phyloP scores from a whole-genome alignment of 37 sponge, comb jelly and placozoan genomes.

The Ianthella basta region DNA sequence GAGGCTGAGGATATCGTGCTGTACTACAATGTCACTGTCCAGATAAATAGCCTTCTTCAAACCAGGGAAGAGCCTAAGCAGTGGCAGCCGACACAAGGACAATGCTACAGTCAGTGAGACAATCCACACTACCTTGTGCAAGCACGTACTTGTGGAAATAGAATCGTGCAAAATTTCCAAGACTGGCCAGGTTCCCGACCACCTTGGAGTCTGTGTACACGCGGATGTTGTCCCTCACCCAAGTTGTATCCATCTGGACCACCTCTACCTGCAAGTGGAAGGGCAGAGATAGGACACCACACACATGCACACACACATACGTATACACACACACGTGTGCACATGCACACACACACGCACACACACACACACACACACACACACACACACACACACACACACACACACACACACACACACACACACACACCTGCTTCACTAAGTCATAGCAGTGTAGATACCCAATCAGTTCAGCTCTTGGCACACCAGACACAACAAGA shows the following conservation, averaged over 20 bases:
- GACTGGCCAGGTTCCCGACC: slow-evolving; percentile 74
- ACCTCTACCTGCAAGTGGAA: background rate
- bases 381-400: background rate
- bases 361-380: slow-evolving; percentile 24
- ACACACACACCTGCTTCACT: background rate
- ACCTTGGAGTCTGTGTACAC: slow-evolving; percentile 10
- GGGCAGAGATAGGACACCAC: background rate
- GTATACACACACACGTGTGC: background rate
- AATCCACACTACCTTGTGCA: background rate
- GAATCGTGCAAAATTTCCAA: slow-evolving; percentile 72
- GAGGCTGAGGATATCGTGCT: background rate
- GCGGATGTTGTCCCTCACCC: slow-evolving; percentile 21
- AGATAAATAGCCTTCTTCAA: slow-evolving; percentile 30
- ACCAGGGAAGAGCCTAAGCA: slow-evolving; percentile 38
- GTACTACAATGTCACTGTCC: slow-evolving; percentile 23
- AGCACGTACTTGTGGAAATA: slow-evolving; percentile 33
- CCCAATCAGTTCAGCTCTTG: background rate
- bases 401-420: background rate
- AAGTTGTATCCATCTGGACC: slow-evolving; percentile 19
- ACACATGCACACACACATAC: background rate
- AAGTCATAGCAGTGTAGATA: slow-evolving; percentile 51
- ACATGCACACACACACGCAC: background rate
- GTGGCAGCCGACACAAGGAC: background rate
- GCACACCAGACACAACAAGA: slow-evolving; percentile 46
- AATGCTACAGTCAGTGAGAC: slow-evolving; percentile 1